phyloP scores from a whole-genome alignment of 2,888 invertebrate genomes.

The Dryocosmus kuriphilus region DNA sequence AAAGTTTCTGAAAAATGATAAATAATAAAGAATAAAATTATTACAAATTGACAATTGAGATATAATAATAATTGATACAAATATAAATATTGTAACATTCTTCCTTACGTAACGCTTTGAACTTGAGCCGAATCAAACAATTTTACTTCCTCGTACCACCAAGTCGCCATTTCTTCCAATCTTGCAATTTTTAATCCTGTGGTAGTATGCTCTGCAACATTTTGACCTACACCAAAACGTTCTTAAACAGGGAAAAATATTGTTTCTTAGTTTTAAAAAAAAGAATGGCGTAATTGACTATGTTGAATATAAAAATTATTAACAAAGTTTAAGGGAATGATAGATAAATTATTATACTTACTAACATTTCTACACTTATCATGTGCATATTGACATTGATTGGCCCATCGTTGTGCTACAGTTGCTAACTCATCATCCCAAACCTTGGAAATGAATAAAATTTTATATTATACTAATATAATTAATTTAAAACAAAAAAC shows the following conservation, averaged over 20 bases:
- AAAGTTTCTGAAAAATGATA: not conserved
- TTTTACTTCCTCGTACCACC: slow-evolving; percentile 56
- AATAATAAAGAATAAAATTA: not conserved
- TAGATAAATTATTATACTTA: slow-evolving; percentile 52
- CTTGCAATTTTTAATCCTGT: slow-evolving; percentile 9
- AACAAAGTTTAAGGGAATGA: too few species aligned
- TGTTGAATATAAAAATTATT: too few species aligned
- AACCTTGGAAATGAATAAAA: not conserved
- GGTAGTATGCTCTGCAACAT: slow-evolving; percentile 35
- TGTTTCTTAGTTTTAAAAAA: not conserved
- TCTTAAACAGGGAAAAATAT: not conserved
- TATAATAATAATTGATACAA: not conserved
- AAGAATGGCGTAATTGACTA: too few species aligned
- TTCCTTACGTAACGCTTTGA: slow-evolving; percentile 42
- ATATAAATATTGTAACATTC: not conserved
- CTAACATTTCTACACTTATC: slow-evolving; percentile 75
- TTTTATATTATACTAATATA: not conserved
- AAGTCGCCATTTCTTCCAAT: slow-evolving; percentile 39
- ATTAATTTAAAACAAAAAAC: too few species aligned
- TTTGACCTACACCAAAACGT: slow-evolving; percentile 46
- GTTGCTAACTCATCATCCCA: slow-evolving; percentile 74
- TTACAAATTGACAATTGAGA: not conserved
- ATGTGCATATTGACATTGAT: slow-evolving; percentile 75
- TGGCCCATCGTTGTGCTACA: slow-evolving; percentile 77
- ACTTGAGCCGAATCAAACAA: slow-evolving; percentile 44